phyloP scores from a whole-genome alignment of 2,113 vertebrate genomes.

The Toxotes jaculatrix region DNA sequence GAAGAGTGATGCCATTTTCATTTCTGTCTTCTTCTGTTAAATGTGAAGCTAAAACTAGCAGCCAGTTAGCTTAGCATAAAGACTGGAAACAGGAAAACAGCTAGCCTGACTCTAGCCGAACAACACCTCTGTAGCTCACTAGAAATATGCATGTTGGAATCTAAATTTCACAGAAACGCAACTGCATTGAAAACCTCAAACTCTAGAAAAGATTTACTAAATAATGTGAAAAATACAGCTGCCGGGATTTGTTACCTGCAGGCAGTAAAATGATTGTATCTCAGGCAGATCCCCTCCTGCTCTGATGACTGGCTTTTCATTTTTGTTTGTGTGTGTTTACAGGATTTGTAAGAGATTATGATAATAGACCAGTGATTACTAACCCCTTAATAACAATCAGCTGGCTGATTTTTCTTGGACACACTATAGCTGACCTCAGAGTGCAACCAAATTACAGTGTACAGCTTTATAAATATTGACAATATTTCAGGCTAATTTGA shows the following conservation, averaged over 20 bases:
- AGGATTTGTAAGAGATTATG: slow-evolving; percentile 37
- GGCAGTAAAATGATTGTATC: background rate
- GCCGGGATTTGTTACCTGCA: slow-evolving; percentile 16
- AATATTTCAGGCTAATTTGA: slow-evolving; percentile 24
- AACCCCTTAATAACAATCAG: slow-evolving; percentile 26
- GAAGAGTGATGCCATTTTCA: background rate
- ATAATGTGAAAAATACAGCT: too few relatives aligned
- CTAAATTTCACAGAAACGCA: too few relatives aligned
- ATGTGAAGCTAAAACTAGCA: background rate
- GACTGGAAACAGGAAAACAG: background rate
- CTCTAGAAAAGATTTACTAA: too few relatives aligned
- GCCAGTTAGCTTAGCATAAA: background rate
- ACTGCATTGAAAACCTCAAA: too few relatives aligned
- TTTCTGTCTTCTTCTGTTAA: background rate
- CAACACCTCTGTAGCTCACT: too few relatives aligned
- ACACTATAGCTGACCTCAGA: background rate
- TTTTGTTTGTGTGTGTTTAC: slow-evolving; percentile 16
- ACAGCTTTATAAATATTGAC: background rate
- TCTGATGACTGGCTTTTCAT: background rate
- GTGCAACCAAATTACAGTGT: slow-evolving; percentile 1
- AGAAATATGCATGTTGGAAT: too few relatives aligned
- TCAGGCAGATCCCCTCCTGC: slow-evolving; percentile 20
- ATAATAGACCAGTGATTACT: slow-evolving; percentile 27
- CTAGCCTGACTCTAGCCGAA: background rate
- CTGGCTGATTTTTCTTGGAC: slow-evolving; percentile 4